A percentile compares a stretch with the other conserved stretches of the same genome.
Evolutionary conservation across 35 echinoderm and acorn worm species (phyloP).

Genomic region (Chiridota heheva): DNA sequence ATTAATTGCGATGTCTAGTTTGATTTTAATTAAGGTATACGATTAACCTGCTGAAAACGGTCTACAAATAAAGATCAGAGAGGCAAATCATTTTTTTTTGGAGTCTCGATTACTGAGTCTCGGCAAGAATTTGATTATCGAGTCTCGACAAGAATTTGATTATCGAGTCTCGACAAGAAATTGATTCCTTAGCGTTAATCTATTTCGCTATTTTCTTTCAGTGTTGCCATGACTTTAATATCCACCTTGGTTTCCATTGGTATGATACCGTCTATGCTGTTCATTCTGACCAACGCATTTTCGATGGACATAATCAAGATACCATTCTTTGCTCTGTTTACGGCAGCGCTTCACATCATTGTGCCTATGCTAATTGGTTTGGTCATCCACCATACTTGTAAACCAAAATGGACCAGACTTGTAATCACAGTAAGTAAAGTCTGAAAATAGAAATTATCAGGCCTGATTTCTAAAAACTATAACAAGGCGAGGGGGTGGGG

Average conservation of each 20-base stretch:
- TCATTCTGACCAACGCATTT: slow-evolving; percentile 12
- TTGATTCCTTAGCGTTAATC: background rate
- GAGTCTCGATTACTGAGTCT: background rate
- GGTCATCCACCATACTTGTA: background rate
- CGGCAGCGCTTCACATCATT: background rate
- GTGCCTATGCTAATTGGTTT: slow-evolving; percentile 28
- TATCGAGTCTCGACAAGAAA: background rate
- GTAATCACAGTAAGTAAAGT: slow-evolving; percentile 5
- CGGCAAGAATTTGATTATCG: background rate
- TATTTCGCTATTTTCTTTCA: background rate
- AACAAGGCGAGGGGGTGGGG: too few species aligned
- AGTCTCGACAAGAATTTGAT: background rate
- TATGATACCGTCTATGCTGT: slow-evolving; percentile 15
- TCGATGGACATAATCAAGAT: slow-evolving; percentile 20
- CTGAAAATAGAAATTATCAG: too few species aligned
- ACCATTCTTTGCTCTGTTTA: slow-evolving; percentile 14
- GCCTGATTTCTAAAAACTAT: too few species aligned
- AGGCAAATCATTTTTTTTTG: background rate
- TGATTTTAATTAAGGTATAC: background rate
- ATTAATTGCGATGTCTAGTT: too few species aligned
- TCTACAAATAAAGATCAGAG: background rate
- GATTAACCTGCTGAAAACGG: background rate
- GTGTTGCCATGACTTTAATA: slow-evolving; percentile 29
- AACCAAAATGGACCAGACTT: slow-evolving; percentile 31
- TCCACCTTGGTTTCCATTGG: slow-evolving; percentile 29